phyloP scores from a whole-genome alignment of 1,140 invertebrate species.

The Liolophura sinensis region DNA sequence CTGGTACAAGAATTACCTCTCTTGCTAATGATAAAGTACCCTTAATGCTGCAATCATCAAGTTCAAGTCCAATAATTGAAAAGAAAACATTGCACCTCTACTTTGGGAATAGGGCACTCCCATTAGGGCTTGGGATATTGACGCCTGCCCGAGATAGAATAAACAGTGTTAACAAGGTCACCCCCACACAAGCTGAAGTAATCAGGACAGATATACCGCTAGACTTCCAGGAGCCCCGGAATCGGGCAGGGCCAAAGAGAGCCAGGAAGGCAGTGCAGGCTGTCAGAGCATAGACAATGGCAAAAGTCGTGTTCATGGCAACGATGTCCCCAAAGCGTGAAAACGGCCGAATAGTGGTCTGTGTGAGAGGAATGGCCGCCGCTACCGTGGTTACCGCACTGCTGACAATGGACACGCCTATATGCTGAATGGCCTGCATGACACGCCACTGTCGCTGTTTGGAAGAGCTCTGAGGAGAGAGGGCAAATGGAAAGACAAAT shows the following conservation, averaged over 20 bases:
- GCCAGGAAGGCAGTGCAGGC: conserved; percentile 40
- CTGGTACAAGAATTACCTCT: too few species aligned
- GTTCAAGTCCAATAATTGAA: too few species aligned
- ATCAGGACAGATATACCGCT: conserved; percentile 24
- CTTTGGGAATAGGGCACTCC: conserved; percentile 32
- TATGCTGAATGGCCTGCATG: conserved; percentile 39
- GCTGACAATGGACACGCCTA: conserved; percentile 47
- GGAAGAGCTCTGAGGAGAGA: conserved; percentile 11
- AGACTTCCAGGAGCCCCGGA: conserved; percentile 29
- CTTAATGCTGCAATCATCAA: too few species aligned
- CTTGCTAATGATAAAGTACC: too few species aligned
- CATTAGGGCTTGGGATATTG: conserved; percentile 45
- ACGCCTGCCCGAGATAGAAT: conserved; percentile 25
- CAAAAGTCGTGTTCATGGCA: conserved; percentile 49
- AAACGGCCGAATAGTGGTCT: conserved; percentile 48
- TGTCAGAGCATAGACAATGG: conserved; percentile 46
- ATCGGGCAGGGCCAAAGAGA: conserved; percentile 37
- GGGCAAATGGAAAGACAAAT: neutral
- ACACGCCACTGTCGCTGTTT: conserved; percentile 34
- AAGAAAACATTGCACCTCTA: too few species aligned
- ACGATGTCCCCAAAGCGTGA: conserved; percentile 49
- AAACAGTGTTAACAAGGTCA: conserved; percentile 30
- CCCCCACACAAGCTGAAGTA: conserved; percentile 20
- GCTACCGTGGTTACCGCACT: conserved; percentile 51
- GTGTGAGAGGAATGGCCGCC: conserved; percentile 47